A percentile compares a stretch with the other conserved stretches of the same genome.
phyloP scores from a whole-genome alignment of 2,888 invertebrate species.

The Drosophila hamatofila region DNA sequence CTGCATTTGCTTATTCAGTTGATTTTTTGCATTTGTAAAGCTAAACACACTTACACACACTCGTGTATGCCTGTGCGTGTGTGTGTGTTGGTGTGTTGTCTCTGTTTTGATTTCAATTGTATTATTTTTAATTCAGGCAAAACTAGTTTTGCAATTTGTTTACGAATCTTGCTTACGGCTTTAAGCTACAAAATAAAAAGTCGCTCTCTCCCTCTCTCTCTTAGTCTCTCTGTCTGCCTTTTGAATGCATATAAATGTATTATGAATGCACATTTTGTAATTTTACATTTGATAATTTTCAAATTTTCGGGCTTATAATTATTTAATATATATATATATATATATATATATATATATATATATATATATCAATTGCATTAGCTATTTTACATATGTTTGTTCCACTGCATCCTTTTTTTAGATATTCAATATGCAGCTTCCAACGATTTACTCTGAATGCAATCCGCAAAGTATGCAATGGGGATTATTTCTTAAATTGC shows the following conservation, averaged over 20 bases:
- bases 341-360: not conserved
- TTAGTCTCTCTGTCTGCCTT: not conserved
- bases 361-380: not conserved
- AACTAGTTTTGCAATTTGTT: constrained; percentile 14
- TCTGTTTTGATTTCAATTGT: constrained; percentile 10
- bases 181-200: constrained; percentile 5
- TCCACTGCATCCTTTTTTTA: not conserved
- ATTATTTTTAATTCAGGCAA: constrained; percentile 17
- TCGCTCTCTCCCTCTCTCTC: not conserved
- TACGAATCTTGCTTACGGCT: constrained; percentile 5
- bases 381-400: not conserved
- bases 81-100: not conserved
- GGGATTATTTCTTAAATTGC: not conserved
- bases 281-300: constrained; percentile 6
- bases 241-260: not conserved
- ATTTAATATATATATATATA: not conserved
- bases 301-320: not conserved
- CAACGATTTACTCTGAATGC: not conserved
- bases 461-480: constrained; percentile 10
- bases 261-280: constrained; percentile 10
- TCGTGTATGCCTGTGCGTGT: not conserved
- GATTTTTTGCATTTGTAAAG: not conserved
- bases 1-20: constrained; percentile 2
- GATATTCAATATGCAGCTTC: not conserved
- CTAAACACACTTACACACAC: not conserved